Evolutionary conservation across 2,797 vertebrate species (phyloP).

Genomic region (Malurus splendens): DNA sequence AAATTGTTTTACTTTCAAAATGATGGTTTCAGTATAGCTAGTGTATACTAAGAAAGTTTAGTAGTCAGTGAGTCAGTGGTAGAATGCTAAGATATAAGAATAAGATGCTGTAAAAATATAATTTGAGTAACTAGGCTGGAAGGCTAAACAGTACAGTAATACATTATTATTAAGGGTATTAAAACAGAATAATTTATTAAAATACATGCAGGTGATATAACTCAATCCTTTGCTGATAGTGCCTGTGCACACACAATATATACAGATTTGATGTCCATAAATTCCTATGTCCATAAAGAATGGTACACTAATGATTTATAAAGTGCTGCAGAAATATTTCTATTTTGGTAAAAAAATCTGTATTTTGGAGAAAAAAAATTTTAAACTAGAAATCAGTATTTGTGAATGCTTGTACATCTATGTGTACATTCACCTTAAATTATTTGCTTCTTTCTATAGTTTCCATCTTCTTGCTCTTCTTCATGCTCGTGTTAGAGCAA

Average conservation of each 20-base stretch:
- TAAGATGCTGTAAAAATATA: neutral
- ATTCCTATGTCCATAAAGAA: neutral
- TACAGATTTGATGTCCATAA: neutral
- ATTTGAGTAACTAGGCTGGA: neutral
- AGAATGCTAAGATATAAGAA: neutral
- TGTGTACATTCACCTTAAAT: neutral
- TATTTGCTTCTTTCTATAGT: neutral
- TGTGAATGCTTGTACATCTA: neutral
- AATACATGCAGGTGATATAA: neutral
- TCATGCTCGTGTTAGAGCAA: neutral
- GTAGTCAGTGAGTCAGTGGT: neutral
- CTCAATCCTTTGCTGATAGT: neutral
- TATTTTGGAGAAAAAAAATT: neutral
- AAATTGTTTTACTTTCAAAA: neutral
- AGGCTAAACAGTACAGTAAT: neutral
- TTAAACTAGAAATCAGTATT: neutral
- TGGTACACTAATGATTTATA: neutral
- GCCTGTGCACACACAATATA: neutral
- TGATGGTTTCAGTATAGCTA: neutral
- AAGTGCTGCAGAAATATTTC: neutral
- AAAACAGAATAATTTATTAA: neutral
- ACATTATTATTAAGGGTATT: neutral
- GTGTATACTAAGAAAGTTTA: neutral
- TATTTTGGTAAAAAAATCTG: neutral
- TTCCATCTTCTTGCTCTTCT: neutral